Conservation (phyloP, 2,888 invertebrate species). For the Troilus luridus region DNA sequence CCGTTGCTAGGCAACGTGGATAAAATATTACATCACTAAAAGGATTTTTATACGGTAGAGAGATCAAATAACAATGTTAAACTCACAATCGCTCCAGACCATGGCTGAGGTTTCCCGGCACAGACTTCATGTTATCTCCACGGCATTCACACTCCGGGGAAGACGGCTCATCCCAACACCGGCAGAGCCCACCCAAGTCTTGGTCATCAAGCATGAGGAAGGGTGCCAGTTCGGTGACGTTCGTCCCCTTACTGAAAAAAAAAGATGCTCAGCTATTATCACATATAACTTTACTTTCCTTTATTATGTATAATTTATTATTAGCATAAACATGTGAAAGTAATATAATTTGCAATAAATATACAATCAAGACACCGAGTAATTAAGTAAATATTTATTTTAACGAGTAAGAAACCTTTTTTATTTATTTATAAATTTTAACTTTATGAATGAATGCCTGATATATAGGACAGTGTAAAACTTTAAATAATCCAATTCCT, state of each 20-base stretch:
- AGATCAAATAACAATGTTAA: not conserved
- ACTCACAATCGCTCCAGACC: slow-evolving; percentile 51
- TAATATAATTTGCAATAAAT: not conserved
- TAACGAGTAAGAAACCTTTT: too few species aligned
- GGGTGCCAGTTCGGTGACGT: slow-evolving; percentile 32
- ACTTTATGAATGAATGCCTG: too few species aligned
- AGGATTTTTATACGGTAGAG: not conserved
- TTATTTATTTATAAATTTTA: too few species aligned
- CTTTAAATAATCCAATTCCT: too few species aligned
- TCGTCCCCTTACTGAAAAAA: not conserved
- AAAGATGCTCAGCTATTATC: not conserved
- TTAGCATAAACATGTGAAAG: not conserved
- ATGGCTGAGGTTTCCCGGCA: slow-evolving; percentile 42
- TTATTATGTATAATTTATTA: not conserved
- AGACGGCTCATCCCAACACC: slow-evolving; percentile 45
- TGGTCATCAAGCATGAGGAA: not conserved
- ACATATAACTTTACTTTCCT: too few species aligned
- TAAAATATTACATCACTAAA: not conserved
- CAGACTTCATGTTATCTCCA: slow-evolving; percentile 25
- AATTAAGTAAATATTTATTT: too few species aligned
- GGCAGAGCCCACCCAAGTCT: not conserved
- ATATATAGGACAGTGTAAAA: too few species aligned
- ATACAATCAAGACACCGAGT: too few species aligned
- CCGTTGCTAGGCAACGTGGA: too few species aligned
- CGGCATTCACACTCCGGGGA: slow-evolving; percentile 52